phyloP scores from a whole-genome alignment of 2,888 invertebrate genomes.

The Hirtodrosophila confusa region DNA sequence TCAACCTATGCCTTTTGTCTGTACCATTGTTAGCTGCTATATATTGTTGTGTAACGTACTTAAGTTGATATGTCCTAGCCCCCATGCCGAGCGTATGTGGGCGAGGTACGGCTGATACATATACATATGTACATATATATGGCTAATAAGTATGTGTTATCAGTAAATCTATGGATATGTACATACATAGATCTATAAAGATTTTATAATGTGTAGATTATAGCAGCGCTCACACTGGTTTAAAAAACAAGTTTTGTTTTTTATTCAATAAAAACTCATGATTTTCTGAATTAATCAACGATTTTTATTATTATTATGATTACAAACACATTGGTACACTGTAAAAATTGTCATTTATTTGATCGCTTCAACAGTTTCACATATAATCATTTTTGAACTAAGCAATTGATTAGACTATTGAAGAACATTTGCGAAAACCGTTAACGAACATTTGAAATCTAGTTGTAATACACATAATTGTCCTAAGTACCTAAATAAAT shows the following conservation, averaged over 20 bases:
- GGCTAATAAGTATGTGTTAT: slow-evolving; percentile 29
- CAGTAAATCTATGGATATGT: slow-evolving; percentile 25
- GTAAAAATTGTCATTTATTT: too few species aligned
- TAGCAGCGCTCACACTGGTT: slow-evolving; percentile 35
- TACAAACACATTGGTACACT: too few species aligned
- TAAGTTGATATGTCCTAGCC: slow-evolving; percentile 31
- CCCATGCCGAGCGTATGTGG: slow-evolving; percentile 11
- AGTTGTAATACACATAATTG: too few species aligned
- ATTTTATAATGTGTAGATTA: slow-evolving; percentile 39
- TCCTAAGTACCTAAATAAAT: too few species aligned
- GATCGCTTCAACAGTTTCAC: too few species aligned
- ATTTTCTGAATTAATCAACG: too few species aligned
- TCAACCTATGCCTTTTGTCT: slow-evolving; percentile 14
- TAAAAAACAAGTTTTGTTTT: slow-evolving; percentile 31
- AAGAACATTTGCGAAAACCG: too few species aligned
- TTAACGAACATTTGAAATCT: too few species aligned
- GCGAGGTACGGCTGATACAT: slow-evolving; percentile 15
- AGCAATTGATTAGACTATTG: too few species aligned
- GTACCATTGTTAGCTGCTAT: slow-evolving; percentile 27
- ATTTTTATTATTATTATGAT: too few species aligned
- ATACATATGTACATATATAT: slow-evolving; percentile 17
- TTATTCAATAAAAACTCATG: slow-evolving; percentile 32
- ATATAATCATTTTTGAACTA: too few species aligned
- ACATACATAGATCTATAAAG: slow-evolving; percentile 22
- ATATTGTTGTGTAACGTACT: slow-evolving; percentile 49